Evolutionary conservation across 2,113 vertebrate species (phyloP), one percentile per base, ranked within the genome.

Genomic region (Tor tambroides): DNA sequence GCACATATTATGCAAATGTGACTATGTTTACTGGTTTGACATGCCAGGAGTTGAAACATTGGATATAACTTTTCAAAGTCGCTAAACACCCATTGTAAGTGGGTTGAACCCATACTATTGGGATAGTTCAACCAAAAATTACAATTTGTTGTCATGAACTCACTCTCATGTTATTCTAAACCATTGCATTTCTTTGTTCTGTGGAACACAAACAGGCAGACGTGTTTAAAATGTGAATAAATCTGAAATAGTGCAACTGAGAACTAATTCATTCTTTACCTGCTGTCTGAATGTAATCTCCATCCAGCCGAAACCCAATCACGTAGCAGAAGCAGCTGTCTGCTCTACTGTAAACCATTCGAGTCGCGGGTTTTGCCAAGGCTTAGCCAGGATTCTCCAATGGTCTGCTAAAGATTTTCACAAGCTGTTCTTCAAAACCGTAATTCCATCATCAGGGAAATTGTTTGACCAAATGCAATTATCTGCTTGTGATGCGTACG

Each of bases 381-480:
- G 5, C 28, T 61, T 61, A 38, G 21, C 0, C 75, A 26, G 28
- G 30, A 7, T 80, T 38, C 78, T 61, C 78, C 54, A 61, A 15
- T 38, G 76, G 8, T 10, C 17, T 2, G 46, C 46, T 78, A 30
- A 78, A 51, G 46, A 5, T 54, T 54, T 78, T 32, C 32, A 38
- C 32, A 38, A 72, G 69, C 69, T 35, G 69, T 8, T 72, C 46
- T 35, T 61, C 78, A 61, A 80, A 80, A 80, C 78, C 78, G 35
- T 61, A 80, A 61, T 38, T 61, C 78, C 51, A 38, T 80, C 78
- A 59, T 15, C 30, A 15, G 19, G 35, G 32, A 80, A 38, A 80
- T 61, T 32, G 77, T 77, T 77, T 78, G 46, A 78, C 46, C 76
- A 54, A 78, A 54, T 32, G 76, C 46, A 80, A 61, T 80, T 38